phyloP scores from a whole-genome alignment of 2,888 invertebrate genomes.

The Schrankia costaestrigalis region DNA sequence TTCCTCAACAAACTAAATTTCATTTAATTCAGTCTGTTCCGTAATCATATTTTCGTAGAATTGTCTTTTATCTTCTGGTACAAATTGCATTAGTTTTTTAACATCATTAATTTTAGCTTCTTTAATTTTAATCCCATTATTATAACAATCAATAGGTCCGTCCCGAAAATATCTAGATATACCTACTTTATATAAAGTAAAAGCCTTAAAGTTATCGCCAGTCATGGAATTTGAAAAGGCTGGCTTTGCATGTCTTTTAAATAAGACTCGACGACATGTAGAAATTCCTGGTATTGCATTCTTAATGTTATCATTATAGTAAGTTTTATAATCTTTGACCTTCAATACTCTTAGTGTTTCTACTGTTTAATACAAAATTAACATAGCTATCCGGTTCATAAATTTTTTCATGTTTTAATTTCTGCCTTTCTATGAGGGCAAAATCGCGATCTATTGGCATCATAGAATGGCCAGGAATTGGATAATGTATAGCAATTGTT shows the following conservation, averaged over 20 bases:
- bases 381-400: slow-evolving; percentile 1
- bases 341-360: slow-evolving; percentile 6
- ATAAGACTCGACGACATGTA: not conserved
- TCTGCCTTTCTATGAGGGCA: slow-evolving; percentile 26
- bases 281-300: slow-evolving; percentile 1
- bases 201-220: not conserved
- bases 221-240: not conserved
- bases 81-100: too few relatives aligned
- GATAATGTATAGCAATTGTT: slow-evolving; percentile 18
- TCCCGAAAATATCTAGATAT: too few relatives aligned
- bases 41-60: too few relatives aligned
- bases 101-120: too few relatives aligned
- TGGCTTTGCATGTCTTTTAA: not conserved
- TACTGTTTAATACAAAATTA: slow-evolving; percentile 3
- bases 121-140: too few relatives aligned
- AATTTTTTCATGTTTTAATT: slow-evolving; percentile 7
- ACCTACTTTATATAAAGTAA: not conserved
- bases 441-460: slow-evolving; percentile 28
- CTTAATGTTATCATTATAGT: slow-evolving; percentile 1
- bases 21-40: too few relatives aligned
- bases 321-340: slow-evolving; percentile 4
- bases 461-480: slow-evolving; percentile 29
- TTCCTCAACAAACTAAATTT: too few relatives aligned
- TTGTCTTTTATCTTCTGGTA: too few relatives aligned
- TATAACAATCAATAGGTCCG: too few relatives aligned